Evolutionary conservation across 2,888 invertebrate genomes (phyloP), one percentile per base, ranked within the genome.

Genomic region (Heliconius cydno): DNA sequence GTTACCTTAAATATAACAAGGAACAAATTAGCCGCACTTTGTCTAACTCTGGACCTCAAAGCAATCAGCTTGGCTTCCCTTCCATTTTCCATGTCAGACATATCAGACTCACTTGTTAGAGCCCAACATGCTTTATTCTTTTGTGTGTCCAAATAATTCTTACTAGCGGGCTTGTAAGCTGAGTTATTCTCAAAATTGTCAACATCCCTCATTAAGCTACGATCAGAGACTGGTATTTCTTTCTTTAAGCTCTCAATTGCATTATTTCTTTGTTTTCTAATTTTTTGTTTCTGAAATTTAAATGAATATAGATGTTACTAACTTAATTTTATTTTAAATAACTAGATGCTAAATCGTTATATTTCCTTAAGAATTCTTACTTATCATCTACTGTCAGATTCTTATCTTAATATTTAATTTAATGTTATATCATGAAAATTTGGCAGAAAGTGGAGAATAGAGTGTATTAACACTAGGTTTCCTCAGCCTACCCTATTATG

Each of bases 71-170:
- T 95, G n/a, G 93, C 93, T 81, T 95, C 95, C 71, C 93, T 92
- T 30, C 92, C 94, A 78, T 90, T 94, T 86, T 97, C 97, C 0
- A 95, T 91, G 88, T 97, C 97, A 0, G 96, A 96, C 89, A 96
- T 95, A 87, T 97, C 97, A 0, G 97, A 97, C 85, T 97, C 97
- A 84, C 96, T 97, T 0, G 96, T 96, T 84, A 95, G 86, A 0
- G 92, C 85, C 92, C 91, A 93, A 70, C 84, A 85, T 38, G 89
- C 89, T 77, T 89, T 92, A 15, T 86, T 85, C 79, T 87, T 91
- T 75, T 87, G 89, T 2, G 91, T 88, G 78, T 93, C 94, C 66
- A 94, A 87, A 79, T 90, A 94, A 78, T 92, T 91, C 34, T 86
- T 85, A 78, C 90, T 92, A 2, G 90, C 92, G 1, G 95, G 94